Evolutionary conservation across 2,113 vertebrate genomes (phyloP).

Genomic region (Ancistrus triradiatus): DNA sequence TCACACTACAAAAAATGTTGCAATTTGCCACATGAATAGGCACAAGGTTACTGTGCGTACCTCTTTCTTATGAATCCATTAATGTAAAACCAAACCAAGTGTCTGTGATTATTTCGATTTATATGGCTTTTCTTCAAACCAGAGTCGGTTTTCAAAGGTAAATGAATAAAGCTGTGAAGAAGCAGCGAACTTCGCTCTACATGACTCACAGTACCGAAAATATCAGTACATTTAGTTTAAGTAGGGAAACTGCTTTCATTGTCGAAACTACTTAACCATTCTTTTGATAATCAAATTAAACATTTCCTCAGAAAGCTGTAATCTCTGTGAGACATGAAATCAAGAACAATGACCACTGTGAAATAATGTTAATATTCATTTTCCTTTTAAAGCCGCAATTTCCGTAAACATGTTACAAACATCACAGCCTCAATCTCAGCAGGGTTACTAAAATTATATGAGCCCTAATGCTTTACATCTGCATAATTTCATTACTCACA

Average conservation of each 20-base stretch:
- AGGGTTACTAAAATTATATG: slow-evolving; percentile 21
- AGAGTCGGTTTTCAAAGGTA: no score
- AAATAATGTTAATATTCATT: slow-evolving; percentile 32
- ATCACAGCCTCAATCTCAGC: slow-evolving; percentile 22
- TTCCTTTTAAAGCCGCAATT: slow-evolving; percentile 31
- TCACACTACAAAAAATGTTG: no score
- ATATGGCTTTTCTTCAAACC: no score
- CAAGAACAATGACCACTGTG: slow-evolving; percentile 24
- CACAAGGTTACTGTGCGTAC: no score
- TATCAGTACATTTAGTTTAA: not conserved
- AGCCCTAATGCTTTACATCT: slow-evolving; percentile 14
- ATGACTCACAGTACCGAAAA: not conserved
- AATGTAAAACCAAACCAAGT: no score
- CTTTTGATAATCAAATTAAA: not conserved
- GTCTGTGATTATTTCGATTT: no score
- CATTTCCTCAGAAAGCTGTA: not conserved
- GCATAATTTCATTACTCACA: slow-evolving; percentile 35
- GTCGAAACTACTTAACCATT: no score
- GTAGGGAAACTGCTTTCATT: not conserved
- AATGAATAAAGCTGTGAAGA: no score
- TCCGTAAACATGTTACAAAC: slow-evolving; percentile 28
- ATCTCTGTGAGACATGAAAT: slow-evolving; percentile 25
- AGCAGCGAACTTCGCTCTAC: not conserved
- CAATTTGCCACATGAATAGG: no score
- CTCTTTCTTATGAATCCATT: no score